phyloP scores from a whole-genome alignment of 2,888 invertebrate species.

The Ormyrus rosae region DNA sequence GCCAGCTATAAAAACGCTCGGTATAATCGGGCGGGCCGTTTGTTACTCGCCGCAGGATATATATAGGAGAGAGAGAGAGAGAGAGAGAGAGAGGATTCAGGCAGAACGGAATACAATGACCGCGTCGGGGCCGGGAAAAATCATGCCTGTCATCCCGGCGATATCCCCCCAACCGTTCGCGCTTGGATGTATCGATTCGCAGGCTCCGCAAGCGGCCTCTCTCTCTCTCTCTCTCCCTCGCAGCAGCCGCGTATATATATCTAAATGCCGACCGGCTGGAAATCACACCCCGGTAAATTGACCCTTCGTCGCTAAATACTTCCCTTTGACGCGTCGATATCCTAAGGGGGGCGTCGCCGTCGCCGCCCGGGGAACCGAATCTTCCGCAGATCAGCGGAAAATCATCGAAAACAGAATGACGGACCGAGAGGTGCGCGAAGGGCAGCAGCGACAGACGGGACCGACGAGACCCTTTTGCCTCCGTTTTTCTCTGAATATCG shows the following conservation, averaged over 20 bases:
- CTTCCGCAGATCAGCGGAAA: constrained; percentile 36
- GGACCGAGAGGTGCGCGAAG: too few species aligned
- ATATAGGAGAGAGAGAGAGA: neutral
- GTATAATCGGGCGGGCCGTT: constrained; percentile 38
- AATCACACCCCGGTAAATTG: constrained; percentile 73
- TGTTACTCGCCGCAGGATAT: constrained; percentile 40
- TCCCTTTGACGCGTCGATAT: constrained; percentile 67
- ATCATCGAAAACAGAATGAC: constrained; percentile 42
- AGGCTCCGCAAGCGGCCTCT: neutral
- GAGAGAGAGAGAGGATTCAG: neutral
- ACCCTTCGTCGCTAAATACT: constrained; percentile 71
- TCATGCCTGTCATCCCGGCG: constrained; percentile 59
- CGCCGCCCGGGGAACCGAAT: neutral
- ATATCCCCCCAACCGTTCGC: constrained; percentile 23
- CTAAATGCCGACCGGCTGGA: constrained; percentile 58
- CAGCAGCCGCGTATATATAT: too few species aligned
- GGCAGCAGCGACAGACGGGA: constrained; percentile 21
- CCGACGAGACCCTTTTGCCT: neutral
- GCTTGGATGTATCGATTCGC: too few species aligned
- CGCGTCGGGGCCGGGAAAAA: constrained; percentile 56
- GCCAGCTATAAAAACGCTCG: constrained; percentile 44
- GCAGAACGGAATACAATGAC: constrained; percentile 46
- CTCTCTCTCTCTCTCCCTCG: constrained; percentile 10
- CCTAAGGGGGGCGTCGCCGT: neutral
- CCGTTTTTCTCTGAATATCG: neutral